Conservation (phyloP, 2,888 invertebrate genomes). For the Chrysodeixis includens region DNA sequence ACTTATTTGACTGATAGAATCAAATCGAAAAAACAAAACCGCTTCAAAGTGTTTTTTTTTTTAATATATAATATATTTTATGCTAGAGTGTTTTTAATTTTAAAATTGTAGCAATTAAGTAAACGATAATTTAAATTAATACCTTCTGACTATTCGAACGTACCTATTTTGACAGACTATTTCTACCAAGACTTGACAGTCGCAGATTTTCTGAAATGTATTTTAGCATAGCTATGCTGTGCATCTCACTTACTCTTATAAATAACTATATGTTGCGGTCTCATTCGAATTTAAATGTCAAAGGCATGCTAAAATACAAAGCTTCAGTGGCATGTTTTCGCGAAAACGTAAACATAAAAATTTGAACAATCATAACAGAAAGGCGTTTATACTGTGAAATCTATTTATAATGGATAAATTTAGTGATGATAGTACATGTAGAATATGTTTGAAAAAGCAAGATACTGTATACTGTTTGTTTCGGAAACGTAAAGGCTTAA, state of each 20-base stretch:
- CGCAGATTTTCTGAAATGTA: background rate
- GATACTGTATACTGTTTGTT: constrained; percentile 67
- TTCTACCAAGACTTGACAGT: too few species aligned
- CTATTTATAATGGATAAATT: constrained; percentile 56
- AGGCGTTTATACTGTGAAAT: background rate
- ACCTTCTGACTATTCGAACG: too few species aligned
- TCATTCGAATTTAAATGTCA: background rate
- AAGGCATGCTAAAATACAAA: background rate
- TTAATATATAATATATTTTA: too few species aligned
- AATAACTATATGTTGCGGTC: background rate
- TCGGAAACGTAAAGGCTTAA: constrained; percentile 62
- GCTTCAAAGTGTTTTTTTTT: too few species aligned
- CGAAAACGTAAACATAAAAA: background rate
- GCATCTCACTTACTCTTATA: background rate
- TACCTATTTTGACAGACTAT: too few species aligned
- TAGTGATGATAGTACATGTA: constrained; percentile 63
- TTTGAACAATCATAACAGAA: background rate
- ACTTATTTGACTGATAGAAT: too few species aligned
- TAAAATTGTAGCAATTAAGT: too few species aligned
- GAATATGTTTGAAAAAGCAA: constrained; percentile 71
- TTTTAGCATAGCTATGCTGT: background rate
- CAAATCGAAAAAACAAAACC: too few species aligned
- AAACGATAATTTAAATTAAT: too few species aligned
- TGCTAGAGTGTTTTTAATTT: too few species aligned
- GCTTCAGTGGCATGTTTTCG: background rate